Conservation (phyloP, 1,140 invertebrate species). For the Philaenus spumarius region DNA sequence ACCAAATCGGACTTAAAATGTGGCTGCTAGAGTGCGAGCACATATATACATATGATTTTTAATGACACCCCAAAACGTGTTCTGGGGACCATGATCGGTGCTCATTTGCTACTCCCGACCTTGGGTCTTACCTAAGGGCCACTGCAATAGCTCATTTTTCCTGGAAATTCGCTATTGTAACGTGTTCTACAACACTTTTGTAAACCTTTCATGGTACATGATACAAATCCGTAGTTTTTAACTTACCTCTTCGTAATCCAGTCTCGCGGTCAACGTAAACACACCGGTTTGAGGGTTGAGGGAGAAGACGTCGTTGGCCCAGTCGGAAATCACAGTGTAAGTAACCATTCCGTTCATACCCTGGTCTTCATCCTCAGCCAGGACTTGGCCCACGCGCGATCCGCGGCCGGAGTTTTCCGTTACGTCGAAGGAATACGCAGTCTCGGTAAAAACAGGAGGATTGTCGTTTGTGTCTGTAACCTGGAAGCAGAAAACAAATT, state of each 20-base stretch:
- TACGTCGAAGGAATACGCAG: constrained; percentile 83
- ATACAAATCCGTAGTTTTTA: too few species aligned
- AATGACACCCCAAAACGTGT: too few species aligned
- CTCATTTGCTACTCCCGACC: too few species aligned
- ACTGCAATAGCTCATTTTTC: too few species aligned
- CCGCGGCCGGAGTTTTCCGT: constrained; percentile 75
- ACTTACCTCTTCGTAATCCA: constrained; percentile 89
- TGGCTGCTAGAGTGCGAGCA: too few species aligned
- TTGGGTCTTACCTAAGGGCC: too few species aligned
- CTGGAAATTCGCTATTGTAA: too few species aligned
- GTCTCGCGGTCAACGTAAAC: constrained; percentile 77
- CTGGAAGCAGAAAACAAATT: constrained; percentile 44
- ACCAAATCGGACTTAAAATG: too few species aligned
- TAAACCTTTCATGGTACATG: too few species aligned
- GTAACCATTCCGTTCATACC: constrained; percentile 82
- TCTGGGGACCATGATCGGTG: too few species aligned
- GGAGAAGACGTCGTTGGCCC: constrained; percentile 90
- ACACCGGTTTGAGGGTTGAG: constrained; percentile 83
- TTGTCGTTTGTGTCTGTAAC: constrained; percentile 92
- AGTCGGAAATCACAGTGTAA: constrained; percentile 84
- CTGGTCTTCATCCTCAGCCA: constrained; percentile 74
- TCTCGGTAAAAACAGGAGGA: constrained; percentile 76
- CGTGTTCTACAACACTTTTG: too few species aligned
- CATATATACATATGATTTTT: too few species aligned
- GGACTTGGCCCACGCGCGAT: constrained; percentile 70